Conservation (phyloP, 1,140 invertebrate species). For the Polypedilum pembai region DNA sequence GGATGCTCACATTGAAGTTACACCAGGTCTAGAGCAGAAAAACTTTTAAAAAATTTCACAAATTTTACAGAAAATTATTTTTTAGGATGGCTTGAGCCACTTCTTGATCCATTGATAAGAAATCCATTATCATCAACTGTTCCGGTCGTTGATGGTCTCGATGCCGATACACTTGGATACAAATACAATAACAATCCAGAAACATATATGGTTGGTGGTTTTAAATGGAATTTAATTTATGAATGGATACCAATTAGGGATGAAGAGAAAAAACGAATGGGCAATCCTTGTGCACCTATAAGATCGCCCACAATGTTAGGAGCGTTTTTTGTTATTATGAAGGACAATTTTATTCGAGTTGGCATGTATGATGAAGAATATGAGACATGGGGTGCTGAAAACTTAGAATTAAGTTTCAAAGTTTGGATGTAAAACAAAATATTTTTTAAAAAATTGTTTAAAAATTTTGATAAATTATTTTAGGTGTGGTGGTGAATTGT, state of each 20-base stretch:
- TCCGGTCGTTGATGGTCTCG: slow-evolving; percentile 94
- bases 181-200: slow-evolving; percentile 86
- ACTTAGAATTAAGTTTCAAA: slow-evolving; percentile 95
- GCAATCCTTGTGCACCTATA: slow-evolving; percentile 81
- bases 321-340: slow-evolving; percentile 84
- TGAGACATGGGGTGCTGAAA: slow-evolving; percentile 80
- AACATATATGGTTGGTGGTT: slow-evolving; percentile 62
- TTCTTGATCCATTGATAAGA: slow-evolving; percentile 82
- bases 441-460: neutral
- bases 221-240: slow-evolving; percentile 96
- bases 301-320: slow-evolving; percentile 91
- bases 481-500: slow-evolving; percentile 79
- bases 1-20: slow-evolving; percentile 91
- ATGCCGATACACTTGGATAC: slow-evolving; percentile 88
- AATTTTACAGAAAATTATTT: too few relatives aligned
- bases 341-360: slow-evolving; percentile 90
- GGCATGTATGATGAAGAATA: slow-evolving; percentile 76
- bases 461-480: neutral
- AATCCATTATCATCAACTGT: slow-evolving; percentile 85
- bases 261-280: slow-evolving; percentile 55
- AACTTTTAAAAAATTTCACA: too few relatives aligned
- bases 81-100: slow-evolving; percentile 79
- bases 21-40: slow-evolving; percentile 51
- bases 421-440: slow-evolving; percentile 49
- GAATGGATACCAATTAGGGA: slow-evolving; percentile 82